A percentile compares a stretch with the other conserved stretches of the same genome.
Evolutionary conservation across 2,888 invertebrate species (phyloP).

Genomic region (Aphodius sticticus): DNA sequence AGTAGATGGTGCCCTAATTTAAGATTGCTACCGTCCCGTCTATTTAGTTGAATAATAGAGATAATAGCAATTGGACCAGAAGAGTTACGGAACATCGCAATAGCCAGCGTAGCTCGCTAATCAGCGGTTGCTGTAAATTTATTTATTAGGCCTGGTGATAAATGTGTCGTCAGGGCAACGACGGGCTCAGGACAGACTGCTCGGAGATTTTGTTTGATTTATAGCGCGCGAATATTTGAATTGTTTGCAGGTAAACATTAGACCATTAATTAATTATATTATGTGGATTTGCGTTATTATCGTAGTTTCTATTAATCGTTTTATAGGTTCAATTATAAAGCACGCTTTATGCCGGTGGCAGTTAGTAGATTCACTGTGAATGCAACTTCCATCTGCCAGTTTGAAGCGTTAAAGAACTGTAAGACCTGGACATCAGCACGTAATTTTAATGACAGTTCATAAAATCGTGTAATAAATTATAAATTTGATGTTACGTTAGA

Average conservation of each 20-base stretch:
- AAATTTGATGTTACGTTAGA: neutral
- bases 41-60: constrained; percentile 4
- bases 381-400: neutral
- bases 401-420: neutral
- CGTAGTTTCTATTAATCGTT: too few species aligned
- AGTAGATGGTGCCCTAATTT: neutral
- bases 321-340: too few species aligned
- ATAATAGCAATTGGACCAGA: constrained; percentile 4
- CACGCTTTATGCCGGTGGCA: too few species aligned
- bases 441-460: neutral
- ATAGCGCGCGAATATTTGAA: neutral
- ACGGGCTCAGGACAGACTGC: neutral
- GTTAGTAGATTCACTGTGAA: neutral
- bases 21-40: constrained; percentile 4
- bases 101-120: neutral
- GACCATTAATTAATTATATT: neutral
- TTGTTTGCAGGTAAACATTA: neutral
- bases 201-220: neutral
- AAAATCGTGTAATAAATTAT: neutral
- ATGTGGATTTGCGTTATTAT: neutral
- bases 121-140: constrained; percentile 4
- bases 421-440: neutral
- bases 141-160: constrained; percentile 4
- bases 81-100: neutral
- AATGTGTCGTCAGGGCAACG: neutral